Base-by-base conservation (phyloP, 2,888 invertebrate genomes). In the Vesta saturnalis region DNA sequence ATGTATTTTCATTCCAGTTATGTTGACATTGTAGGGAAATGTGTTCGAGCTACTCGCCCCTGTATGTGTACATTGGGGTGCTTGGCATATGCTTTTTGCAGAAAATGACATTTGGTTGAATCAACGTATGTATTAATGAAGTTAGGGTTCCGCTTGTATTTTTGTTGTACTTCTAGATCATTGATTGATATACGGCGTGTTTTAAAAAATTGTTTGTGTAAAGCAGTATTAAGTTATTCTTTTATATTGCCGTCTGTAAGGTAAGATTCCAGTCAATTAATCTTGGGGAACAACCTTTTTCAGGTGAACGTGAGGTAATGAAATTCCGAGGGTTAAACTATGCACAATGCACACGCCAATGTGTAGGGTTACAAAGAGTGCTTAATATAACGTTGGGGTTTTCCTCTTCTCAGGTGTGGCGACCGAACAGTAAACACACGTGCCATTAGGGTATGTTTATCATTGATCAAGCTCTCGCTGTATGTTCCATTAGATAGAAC, bases 391-490 rank as follows among this genome's bases (percentile, higher is more conserved):
- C 15, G 52, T 52, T 19, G 46, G 61, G 35, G 30, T 15, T 60
- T 59, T 60, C 61, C 65, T 69, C 65, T 60, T 65, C 66, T 65
- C 70, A 70, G 70, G 70, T 70, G 67, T 56, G 64, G 61, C 67
- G 56, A 64, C 64, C 67, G 67, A 61, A 67, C 55, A 35, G 49
- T 59, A 70, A 70, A 70, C 70, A 70, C 70, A 68, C 70, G 67
- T 62, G 67, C 70, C 67, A 70, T 70, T 70, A 70, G 61, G 70
- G 67, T 43, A 68, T 64, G 70, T 68, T 70, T 70, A 70, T 70
- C 70, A 65, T 70, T 68, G 70, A 70, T 70, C 70, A 70, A 70
- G 65, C 67, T 52, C 60, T 61, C 61, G 65, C 69, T 65, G 62
- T 35, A 70, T 69, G 62, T 69, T 69, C 65, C 69, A 70, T 70